Base-by-base conservation (phyloP, 2,888 invertebrate genomes). In the Cylindroiulus punctatus region DNA sequence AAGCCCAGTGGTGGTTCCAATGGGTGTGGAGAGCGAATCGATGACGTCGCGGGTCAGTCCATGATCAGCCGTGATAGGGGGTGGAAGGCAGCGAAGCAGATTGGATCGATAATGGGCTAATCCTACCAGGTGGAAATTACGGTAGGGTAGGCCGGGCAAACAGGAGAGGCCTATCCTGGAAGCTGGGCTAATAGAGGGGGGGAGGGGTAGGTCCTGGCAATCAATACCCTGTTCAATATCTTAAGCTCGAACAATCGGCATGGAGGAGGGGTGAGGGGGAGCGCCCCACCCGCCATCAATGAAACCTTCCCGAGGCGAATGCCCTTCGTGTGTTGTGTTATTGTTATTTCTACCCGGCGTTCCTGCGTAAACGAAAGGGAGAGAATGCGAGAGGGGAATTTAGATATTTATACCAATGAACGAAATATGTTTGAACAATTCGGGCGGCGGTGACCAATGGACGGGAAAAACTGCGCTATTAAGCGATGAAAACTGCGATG, bases 81-180 rank as follows among this genome's bases (percentile, higher is more conserved):
- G 65, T 22, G 26, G 26, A 65, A 2, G 65, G 5, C 65, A 65
- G n/a, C 26, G 1, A 0, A 22, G n/a, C 65, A 65, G 65, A 65
- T 65, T 65, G 65, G 65, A 65, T 65, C 65, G 65, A 65, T 65
- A 65, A 65, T 65, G 65, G 65, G 65, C 65, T 65, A 65, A 65
- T 65, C 65, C 26, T 65, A n/a, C 65, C 65, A 65, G 65, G 65
- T 65, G 65, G 65, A 65, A 65, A 65, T 65, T 22, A 65, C 65
- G 65, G 26, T 26, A 65, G 26, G 65, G 26, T 26, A 8, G 12
- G 12, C 7, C 12, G 7, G 10, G 36, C 36, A 36, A 36, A 36
- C 36, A 36, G 65, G 22, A 22, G 26, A 65, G 26, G 26, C 65
- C 22, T 65, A 65, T 65, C 65, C 65, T 65, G n/a, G 52, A 52